Conservation (phyloP, 2,888 invertebrate species). For the Diadromus collaris region DNA sequence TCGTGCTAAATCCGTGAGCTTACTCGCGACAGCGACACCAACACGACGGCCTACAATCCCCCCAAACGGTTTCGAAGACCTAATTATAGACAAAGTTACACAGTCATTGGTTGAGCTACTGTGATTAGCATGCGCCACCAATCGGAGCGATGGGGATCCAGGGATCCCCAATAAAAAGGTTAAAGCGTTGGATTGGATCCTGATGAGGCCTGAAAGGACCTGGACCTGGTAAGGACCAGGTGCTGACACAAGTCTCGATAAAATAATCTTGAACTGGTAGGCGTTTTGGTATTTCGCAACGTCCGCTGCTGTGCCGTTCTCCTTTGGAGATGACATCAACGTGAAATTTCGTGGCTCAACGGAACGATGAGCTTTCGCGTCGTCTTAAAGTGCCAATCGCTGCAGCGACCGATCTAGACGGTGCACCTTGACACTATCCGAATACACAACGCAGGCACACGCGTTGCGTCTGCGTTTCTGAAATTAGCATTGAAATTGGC, state of each 20-base stretch:
- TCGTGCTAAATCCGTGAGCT: not conserved
- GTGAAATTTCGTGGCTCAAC: not conserved
- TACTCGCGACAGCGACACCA: not conserved
- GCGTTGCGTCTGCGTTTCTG: constrained; percentile 62
- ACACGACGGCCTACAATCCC: not conserved
- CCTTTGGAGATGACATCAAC: not conserved
- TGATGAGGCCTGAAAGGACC: too few species aligned
- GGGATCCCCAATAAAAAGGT: not conserved
- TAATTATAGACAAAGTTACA: not conserved
- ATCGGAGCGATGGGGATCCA: not conserved
- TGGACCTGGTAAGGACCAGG: too few species aligned
- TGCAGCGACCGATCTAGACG: not conserved
- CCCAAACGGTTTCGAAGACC: not conserved
- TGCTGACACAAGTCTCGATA: too few species aligned
- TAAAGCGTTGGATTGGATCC: too few species aligned
- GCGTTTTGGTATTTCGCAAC: too few species aligned
- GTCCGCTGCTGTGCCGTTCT: too few species aligned
- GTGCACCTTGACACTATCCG: not conserved
- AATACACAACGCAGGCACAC: constrained; percentile 2
- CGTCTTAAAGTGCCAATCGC: constrained; percentile 3
- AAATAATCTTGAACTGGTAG: too few species aligned
- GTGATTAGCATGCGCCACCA: not conserved
- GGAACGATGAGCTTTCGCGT: not conserved
- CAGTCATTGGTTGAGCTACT: not conserved
- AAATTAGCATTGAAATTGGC: constrained; percentile 74